Conservation (phyloP, 1,140 invertebrate genomes). For the Drosophila sp. region DNA sequence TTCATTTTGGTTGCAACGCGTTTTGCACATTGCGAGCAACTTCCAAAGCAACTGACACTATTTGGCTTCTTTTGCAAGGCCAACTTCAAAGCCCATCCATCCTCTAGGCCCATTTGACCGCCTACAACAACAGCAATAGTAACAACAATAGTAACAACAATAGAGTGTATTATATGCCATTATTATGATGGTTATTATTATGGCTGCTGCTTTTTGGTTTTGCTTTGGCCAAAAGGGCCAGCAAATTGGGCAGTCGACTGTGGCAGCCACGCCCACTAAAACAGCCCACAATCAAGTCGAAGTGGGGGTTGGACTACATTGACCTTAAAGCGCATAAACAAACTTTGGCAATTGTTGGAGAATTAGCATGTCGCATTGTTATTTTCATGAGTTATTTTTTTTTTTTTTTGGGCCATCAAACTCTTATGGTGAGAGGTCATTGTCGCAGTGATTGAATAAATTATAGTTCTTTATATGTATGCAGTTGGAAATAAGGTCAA, state of each 20-base stretch:
- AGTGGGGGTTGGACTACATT: constrained; percentile 28
- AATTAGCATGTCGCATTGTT: constrained; percentile 65
- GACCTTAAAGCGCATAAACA: constrained; percentile 78
- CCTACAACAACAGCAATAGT: constrained; percentile 13
- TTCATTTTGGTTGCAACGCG: constrained; percentile 17
- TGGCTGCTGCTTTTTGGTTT: constrained; percentile 37
- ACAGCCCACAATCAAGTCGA: no score
- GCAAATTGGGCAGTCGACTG: constrained; percentile 38
- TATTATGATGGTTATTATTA: constrained; percentile 73
- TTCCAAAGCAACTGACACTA: constrained; percentile 31
- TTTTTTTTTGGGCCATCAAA: constrained; percentile 46
- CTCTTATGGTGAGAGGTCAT: constrained; percentile 50
- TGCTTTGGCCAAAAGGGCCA: constrained; percentile 9
- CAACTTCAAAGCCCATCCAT: constrained; percentile 38
- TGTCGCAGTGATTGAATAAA: constrained; percentile 50
- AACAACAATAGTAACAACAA: constrained; percentile 11
- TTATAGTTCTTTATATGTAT: constrained; percentile 1
- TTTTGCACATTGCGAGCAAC: constrained; percentile 30
- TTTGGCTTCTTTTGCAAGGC: constrained; percentile 31
- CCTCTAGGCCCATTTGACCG: constrained; percentile 46
- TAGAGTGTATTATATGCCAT: constrained; percentile 57
- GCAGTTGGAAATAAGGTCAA: constrained; percentile 15
- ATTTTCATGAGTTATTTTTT: constrained; percentile 50
- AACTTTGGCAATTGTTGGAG: constrained; percentile 53
- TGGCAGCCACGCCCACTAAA: constrained; percentile 27